These are phyloP conservation scores for Acronicta alni DNA, from an alignment of 2,888 invertebrate genomes.

Conservation along the genomic window DNA sequence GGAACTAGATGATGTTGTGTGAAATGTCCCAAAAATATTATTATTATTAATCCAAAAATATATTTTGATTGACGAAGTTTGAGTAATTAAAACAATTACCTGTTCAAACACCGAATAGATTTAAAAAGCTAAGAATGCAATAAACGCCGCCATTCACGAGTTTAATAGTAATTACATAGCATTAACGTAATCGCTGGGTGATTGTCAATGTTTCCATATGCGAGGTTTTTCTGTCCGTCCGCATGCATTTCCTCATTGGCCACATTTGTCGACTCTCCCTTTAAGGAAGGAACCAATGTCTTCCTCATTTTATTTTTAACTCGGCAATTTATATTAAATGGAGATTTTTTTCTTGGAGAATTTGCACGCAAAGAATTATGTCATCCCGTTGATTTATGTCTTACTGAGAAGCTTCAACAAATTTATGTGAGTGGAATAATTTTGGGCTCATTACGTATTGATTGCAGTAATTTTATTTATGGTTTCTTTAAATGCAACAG, in stretches of 20 bases:
- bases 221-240: conserved; percentile 53
- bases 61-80: no score
- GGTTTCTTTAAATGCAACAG: conserved; percentile 42
- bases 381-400: conserved; percentile 58
- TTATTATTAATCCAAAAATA: no score
- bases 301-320: conserved; percentile 64
- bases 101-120: conserved; percentile 8
- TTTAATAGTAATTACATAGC: conserved; percentile 42
- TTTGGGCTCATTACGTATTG: conserved; percentile 47
- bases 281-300: conserved; percentile 65
- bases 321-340: conserved; percentile 60
- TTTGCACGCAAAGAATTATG: conserved; percentile 53
- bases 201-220: conserved; percentile 36
- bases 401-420: conserved; percentile 52
- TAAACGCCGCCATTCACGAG: conserved; percentile 39
- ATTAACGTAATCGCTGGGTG: conserved; percentile 47
- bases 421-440: conserved; percentile 50
- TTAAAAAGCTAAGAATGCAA: conserved; percentile 20
- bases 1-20: no score
- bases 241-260: conserved; percentile 65
- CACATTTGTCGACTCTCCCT: conserved; percentile 59
- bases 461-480: conserved; percentile 53
- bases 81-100: conserved; percentile 29
- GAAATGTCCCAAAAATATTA: no score
- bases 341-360: conserved; percentile 40